Base-by-base conservation (phyloP, 2,888 invertebrate genomes). In the Eristalis tenax region DNA sequence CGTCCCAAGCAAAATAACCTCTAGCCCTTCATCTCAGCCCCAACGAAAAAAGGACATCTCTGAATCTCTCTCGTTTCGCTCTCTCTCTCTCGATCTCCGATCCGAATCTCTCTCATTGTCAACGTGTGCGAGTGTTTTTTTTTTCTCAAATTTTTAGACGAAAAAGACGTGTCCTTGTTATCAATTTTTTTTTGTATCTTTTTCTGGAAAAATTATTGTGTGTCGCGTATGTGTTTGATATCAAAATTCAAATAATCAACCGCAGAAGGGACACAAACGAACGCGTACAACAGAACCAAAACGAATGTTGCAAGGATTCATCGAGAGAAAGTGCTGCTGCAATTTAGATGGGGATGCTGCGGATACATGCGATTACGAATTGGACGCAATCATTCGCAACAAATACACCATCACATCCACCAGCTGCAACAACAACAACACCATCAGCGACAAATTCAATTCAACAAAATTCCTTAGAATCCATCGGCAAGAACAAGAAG, bases 311-410 rank as follows among this genome's bases (percentile, higher is more conserved):
- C 77, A 81, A 81, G 79, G 63, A 64, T 82, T 88, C 71, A 68
- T 68, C 79, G 66, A 84, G 50, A 81, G 71, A 82, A 65, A 75
- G 80, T 81, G 78, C 76, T 79, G 77, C 77, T 71, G 83, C 88
- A 86, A 87, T 80, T 88, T 89, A 89, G 89, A 90, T 89, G 89
- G 90, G 90, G 90, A 89, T 89, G 90, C 88, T 89, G 89, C 89
- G 89, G 89, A 89, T 75, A 88, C 83, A 88, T 89, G 88, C 88
- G 77, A 83, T 84, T 50, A 80, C 80, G 83, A 88, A 88, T 23
- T 83, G 83, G 83, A 83, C 80, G 80, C 83, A 80, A 88, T 76
- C 86, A 66, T 75, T 86, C 75, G 80, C 79, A 83, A 74, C 71
- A 75, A 59, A 64, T 57, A 59, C 77, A 61, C 63, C 77, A 80